Base-by-base conservation (phyloP, 2,888 invertebrate species). In the Callinectes sapidus region DNA sequence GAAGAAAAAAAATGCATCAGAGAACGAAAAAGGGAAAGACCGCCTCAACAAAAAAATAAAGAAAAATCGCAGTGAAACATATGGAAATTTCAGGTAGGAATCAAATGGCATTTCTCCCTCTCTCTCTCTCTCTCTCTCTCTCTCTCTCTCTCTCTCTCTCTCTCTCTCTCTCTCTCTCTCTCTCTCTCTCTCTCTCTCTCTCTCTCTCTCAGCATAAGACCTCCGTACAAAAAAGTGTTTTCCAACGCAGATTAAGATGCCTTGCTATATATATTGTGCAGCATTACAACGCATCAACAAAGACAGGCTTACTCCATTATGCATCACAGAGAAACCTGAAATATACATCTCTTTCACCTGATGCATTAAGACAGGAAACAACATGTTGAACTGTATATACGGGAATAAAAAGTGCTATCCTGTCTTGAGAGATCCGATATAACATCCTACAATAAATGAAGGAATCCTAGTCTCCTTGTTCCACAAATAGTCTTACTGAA, bases 111-210 rank as follows among this genome's bases (percentile, higher is more conserved):
- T 71, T 13, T 23, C 18, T 61, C 61, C 18, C 61, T 61, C 28
- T 71, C 71, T 71, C 28, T 28, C 28, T 28, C 71, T 71, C 71
- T 71, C 71, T 71, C 71, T 71, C 71, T 71, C 71, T 71, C 71
- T 71, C 71, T 71, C 71, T 71, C 71, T 71, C 71, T 71, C 71
- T 71, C 71, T 71, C 71, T 71, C 71, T 71, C 71, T 71, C 71
- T 71, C 71, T 71, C 71, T 71, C 71, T 71, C 71, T 71, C 71
- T 71, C 71, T 71, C 71, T 71, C 71, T 71, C 71, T 71, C 71
- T 71, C 71, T 71, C 66, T 71, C 66, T 71, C 66, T 71, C 66
- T 71, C 66, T 71, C 66, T 71, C 66, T 71, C 66, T 55, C 55
- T 55, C 55, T 55, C 55, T 55, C 55, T 55, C 55, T 55, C 55